phyloP scores from a whole-genome alignment of 2,888 invertebrate genomes.

The Griposia aprilina region DNA sequence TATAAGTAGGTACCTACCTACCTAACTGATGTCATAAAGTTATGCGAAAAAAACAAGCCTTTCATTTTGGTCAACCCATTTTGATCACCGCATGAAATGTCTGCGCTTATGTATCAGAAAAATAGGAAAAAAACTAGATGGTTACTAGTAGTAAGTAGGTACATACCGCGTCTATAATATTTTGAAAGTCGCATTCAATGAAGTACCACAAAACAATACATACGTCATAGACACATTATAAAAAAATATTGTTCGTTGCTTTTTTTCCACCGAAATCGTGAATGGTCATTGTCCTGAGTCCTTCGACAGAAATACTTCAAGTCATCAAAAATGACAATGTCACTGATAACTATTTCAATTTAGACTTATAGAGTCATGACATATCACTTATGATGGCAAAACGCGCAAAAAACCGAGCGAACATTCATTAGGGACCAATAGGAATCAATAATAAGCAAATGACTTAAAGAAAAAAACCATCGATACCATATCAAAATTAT shows the following conservation, averaged over 20 bases:
- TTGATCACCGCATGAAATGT: slow-evolving; percentile 31
- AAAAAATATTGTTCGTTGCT: slow-evolving; percentile 47
- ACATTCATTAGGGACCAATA: slow-evolving; percentile 58
- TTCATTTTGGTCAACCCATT: slow-evolving; percentile 38
- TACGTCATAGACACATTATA: slow-evolving; percentile 49
- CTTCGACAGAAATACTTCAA: slow-evolving; percentile 51
- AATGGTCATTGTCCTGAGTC: slow-evolving; percentile 58
- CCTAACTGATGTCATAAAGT: slow-evolving; percentile 35
- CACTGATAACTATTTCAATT: slow-evolving; percentile 71
- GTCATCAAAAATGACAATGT: slow-evolving; percentile 67
- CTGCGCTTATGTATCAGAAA: slow-evolving; percentile 22
- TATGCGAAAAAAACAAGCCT: slow-evolving; percentile 24
- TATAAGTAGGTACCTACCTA: slow-evolving; percentile 13
- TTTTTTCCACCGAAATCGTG: slow-evolving; percentile 47
- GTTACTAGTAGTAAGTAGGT: slow-evolving; percentile 50
- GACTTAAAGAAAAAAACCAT: slow-evolving; percentile 54
- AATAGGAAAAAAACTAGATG: slow-evolving; percentile 33
- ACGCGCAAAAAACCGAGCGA: slow-evolving; percentile 56
- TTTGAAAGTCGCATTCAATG: slow-evolving; percentile 49
- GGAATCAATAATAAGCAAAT: slow-evolving; percentile 56
- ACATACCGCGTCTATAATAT: slow-evolving; percentile 36
- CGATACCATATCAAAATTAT: slow-evolving; percentile 51
- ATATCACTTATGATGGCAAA: slow-evolving; percentile 62
- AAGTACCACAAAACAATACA: slow-evolving; percentile 47
- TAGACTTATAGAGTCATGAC: slow-evolving; percentile 65